Conservation (phyloP, 2,113 vertebrate genomes). For the Zosterops pallidus region DNA sequence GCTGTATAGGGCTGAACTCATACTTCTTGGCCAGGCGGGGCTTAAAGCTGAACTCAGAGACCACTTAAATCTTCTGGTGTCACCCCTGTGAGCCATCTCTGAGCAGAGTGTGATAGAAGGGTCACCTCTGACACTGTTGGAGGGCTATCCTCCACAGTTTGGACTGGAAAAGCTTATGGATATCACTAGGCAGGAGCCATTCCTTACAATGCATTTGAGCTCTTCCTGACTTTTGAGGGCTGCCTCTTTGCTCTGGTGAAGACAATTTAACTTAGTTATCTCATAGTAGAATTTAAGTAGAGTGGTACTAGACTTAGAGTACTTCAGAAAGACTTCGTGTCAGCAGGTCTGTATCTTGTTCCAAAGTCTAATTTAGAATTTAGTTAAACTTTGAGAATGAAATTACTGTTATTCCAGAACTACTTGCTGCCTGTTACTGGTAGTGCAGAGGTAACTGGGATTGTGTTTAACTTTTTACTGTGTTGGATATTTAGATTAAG, state of each 20-base stretch:
- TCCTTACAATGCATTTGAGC: not conserved
- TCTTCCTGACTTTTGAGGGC: not conserved
- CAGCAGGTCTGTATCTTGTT: not conserved
- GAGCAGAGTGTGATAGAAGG: not conserved
- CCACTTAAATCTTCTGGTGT: not conserved
- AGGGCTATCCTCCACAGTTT: not conserved
- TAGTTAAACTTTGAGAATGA: not conserved
- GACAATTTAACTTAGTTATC: not conserved
- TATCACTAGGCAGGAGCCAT: not conserved
- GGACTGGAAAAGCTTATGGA: not conserved
- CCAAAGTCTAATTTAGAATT: not conserved
- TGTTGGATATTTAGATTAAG: not conserved
- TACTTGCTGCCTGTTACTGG: not conserved
- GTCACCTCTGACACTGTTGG: not conserved
- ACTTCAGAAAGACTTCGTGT: not conserved
- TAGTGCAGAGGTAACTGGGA: not conserved
- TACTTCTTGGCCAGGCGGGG: not conserved
- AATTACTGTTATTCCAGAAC: not conserved
- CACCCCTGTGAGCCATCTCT: not conserved
- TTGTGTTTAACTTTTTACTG: not conserved
- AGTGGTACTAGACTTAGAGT: not conserved
- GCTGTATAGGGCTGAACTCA: not conserved
- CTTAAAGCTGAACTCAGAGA: not conserved
- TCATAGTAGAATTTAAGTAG: not conserved
- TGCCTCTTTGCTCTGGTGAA: not conserved